Conservation (phyloP, 1,140 invertebrate species). For the Melitaea cinxia region DNA sequence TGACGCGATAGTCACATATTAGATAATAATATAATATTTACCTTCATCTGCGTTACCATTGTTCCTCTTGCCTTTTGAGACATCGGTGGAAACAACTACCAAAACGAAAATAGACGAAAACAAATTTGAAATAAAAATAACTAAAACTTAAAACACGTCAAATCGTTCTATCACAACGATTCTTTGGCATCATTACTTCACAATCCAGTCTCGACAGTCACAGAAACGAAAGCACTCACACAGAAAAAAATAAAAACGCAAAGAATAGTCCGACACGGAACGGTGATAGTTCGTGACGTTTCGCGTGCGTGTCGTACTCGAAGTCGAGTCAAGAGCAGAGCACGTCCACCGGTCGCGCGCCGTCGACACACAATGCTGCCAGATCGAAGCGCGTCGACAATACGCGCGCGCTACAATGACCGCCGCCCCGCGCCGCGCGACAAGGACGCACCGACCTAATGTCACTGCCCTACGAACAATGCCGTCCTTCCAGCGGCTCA, state of each 20-base stretch:
- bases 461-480: constrained; percentile 80
- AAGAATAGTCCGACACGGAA: constrained; percentile 52
- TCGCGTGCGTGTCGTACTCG: constrained; percentile 60
- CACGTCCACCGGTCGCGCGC: constrained; percentile 62
- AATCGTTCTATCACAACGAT: constrained; percentile 67
- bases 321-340: constrained; percentile 43
- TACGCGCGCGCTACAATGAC: constrained; percentile 79
- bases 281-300: constrained; percentile 53
- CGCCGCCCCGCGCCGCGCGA: constrained; percentile 69
- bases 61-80: constrained; percentile 69
- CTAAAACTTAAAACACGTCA: constrained; percentile 59
- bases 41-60: constrained; percentile 75
- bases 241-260: constrained; percentile 53
- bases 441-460: constrained; percentile 78
- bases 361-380: constrained; percentile 73
- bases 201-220: constrained; percentile 46
- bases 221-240: constrained; percentile 48
- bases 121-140: constrained; percentile 53
- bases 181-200: constrained; percentile 70
- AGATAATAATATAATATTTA: constrained; percentile 32
- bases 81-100: constrained; percentile 67
- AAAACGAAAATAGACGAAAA: constrained; percentile 39
- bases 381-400: constrained; percentile 78
- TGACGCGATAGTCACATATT: background rate
- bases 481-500: constrained; percentile 58